These are phyloP conservation scores for Pogonocherus hispidulus DNA, from an alignment of 2,888 invertebrate species.

Conservation along the genomic window DNA sequence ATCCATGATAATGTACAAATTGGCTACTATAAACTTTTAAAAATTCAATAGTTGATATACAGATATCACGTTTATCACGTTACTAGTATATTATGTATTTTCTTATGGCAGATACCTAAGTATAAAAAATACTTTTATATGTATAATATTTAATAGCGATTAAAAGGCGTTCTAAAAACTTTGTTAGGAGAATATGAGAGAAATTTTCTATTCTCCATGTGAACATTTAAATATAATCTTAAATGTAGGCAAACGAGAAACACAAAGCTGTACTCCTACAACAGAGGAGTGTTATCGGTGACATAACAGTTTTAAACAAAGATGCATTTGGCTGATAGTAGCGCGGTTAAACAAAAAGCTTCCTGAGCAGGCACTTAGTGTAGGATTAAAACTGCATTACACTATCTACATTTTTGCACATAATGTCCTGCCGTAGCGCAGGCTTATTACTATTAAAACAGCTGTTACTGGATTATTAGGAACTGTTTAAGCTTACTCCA, in stretches of 20 bases:
- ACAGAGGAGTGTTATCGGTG: constrained; percentile 1
- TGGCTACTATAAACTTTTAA: too few relatives aligned
- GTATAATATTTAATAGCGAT: too few relatives aligned
- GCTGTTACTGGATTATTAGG: constrained; percentile 51
- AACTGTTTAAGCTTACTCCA: constrained; percentile 50
- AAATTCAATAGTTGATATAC: too few relatives aligned
- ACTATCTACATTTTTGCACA: constrained; percentile 39
- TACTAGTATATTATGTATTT: too few relatives aligned
- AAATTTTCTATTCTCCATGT: background rate
- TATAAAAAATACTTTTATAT: too few relatives aligned
- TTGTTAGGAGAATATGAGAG: too few relatives aligned
- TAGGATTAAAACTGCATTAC: constrained; percentile 42
- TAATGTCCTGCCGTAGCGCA: constrained; percentile 33
- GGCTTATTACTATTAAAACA: constrained; percentile 43
- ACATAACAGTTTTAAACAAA: constrained; percentile 11
- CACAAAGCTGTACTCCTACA: background rate
- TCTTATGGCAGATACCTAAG: too few relatives aligned
- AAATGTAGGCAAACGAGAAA: background rate
- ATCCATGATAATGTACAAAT: too few relatives aligned
- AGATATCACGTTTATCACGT: too few relatives aligned
- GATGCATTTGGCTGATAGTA: constrained; percentile 5
- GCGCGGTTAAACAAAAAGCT: constrained; percentile 3
- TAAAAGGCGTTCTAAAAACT: too few relatives aligned
- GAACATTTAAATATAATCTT: background rate
- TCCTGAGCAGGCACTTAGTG: constrained; percentile 22